phyloP scores from a whole-genome alignment of 2,113 vertebrate species.

The Galbula dea region DNA sequence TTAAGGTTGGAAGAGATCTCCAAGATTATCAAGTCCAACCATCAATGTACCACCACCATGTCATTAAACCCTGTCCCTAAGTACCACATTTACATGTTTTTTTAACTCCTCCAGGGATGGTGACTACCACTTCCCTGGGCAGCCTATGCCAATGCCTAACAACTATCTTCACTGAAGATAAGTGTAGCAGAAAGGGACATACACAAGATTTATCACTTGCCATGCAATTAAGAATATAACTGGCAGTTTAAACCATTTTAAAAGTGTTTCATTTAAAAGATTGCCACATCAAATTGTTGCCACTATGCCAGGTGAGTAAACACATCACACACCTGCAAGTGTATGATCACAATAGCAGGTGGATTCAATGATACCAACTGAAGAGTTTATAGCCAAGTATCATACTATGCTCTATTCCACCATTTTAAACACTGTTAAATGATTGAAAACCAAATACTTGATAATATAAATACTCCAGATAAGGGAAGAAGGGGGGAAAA shows the following conservation, averaged over 20 bases:
- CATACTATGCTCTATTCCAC: neutral
- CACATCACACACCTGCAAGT: neutral
- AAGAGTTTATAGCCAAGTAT: neutral
- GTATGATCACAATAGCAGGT: neutral
- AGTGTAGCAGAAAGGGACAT: neutral
- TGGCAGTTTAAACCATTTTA: neutral
- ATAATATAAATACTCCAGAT: neutral
- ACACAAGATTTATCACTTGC: neutral
- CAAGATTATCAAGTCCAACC: no score
- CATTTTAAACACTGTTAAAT: neutral
- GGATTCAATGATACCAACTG: neutral
- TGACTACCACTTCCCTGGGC: no score
- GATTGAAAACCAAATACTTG: neutral
- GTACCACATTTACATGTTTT: no score
- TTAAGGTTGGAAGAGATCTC: no score
- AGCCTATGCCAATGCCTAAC: no score
- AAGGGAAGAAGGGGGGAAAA: neutral
- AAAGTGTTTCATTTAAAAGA: neutral
- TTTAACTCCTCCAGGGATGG: no score
- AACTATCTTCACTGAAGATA: no score
- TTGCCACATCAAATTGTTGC: neutral
- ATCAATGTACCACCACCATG: no score
- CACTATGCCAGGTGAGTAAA: neutral
- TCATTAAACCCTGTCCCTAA: no score
- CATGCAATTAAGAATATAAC: neutral